A percentile compares a stretch with the other conserved stretches of the same genome.
phyloP scores from a whole-genome alignment of 2,113 vertebrate species.

The Mungos mungo region DNA sequence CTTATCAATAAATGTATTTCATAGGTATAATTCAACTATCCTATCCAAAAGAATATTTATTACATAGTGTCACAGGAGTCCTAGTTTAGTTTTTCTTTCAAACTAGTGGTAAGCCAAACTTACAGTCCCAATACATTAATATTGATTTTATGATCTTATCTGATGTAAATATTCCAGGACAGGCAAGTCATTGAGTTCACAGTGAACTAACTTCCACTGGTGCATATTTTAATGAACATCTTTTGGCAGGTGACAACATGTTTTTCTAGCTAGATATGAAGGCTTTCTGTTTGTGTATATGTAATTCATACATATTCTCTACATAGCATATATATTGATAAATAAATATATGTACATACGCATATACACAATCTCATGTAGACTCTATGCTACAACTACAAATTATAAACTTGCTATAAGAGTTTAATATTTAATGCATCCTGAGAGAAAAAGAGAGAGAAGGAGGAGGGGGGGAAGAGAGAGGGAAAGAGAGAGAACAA shows the following conservation, averaged over 20 bases:
- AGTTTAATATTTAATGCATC: background rate
- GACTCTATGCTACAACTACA: background rate
- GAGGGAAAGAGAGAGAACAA: background rate
- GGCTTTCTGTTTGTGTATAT: background rate
- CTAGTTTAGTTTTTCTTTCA: background rate
- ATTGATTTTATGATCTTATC: background rate
- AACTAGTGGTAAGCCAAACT: background rate
- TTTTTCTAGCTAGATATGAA: background rate
- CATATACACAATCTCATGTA: background rate
- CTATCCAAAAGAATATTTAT: background rate
- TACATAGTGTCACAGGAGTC: background rate
- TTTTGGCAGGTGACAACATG: background rate
- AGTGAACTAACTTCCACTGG: background rate
- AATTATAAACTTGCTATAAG: background rate
- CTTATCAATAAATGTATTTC: background rate
- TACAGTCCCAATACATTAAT: background rate
- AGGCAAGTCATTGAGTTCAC: background rate
- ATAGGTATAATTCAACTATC: background rate
- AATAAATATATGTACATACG: background rate
- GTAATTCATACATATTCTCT: background rate
- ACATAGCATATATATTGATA: background rate
- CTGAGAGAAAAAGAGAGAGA: background rate
- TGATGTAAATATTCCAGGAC: background rate
- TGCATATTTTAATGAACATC: background rate
- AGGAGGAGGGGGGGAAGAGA: background rate